Conservation (phyloP, 2,888 invertebrate genomes). For the Blera fallax region DNA sequence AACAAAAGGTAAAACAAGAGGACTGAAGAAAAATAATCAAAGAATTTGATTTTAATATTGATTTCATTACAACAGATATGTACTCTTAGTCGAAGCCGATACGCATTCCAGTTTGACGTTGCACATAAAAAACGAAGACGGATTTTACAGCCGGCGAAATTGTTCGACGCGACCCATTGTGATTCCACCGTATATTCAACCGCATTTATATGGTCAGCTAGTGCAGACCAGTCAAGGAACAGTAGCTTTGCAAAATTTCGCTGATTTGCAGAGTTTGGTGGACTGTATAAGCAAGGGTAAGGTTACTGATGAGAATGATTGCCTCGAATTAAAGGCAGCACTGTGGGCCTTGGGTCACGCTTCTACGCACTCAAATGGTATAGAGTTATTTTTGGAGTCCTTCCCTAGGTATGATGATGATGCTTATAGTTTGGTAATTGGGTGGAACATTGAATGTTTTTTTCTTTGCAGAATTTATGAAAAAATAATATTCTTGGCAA, state of each 20-base stretch:
- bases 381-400: constrained; percentile 86
- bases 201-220: constrained; percentile 93
- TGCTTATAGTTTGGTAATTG: background rate
- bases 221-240: constrained; percentile 85
- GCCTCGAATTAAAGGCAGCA: constrained; percentile 91
- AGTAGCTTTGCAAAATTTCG: constrained; percentile 78
- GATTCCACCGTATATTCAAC: constrained; percentile 82
- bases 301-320: constrained; percentile 86
- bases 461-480: constrained; percentile 78
- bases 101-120: constrained; percentile 94
- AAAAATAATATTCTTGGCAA: constrained; percentile 86
- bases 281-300: constrained; percentile 82
- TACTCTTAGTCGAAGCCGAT: constrained; percentile 93
- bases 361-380: constrained; percentile 89
- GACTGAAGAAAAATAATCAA: background rate
- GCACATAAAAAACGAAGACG: constrained; percentile 90
- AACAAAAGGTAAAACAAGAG: constrained; percentile 85
- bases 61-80: constrained; percentile 86
- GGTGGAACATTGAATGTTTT: background rate
- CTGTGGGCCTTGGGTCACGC: constrained; percentile 95
- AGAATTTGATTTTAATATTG: constrained; percentile 29
- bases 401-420: constrained; percentile 76
- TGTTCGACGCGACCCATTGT: constrained; percentile 84
- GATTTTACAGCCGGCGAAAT: constrained; percentile 87
- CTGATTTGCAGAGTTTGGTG: constrained; percentile 77